Percentiles rank a stretch among this genome's conserved stretches.
Evolutionary conservation across 1,140 invertebrate species (phyloP).

Genomic region (Bombus consobrinus): DNA sequence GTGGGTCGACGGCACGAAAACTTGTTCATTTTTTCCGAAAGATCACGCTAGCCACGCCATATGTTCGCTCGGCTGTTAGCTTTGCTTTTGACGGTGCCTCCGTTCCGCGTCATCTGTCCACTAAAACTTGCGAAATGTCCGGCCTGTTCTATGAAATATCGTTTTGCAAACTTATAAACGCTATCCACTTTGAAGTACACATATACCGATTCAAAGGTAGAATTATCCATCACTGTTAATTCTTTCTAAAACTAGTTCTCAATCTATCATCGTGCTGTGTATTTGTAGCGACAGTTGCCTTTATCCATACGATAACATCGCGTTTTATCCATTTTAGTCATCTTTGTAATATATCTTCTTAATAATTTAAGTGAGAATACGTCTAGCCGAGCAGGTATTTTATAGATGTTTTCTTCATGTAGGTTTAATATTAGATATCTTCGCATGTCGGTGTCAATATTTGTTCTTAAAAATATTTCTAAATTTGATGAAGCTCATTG

Average conservation of each 20-base stretch:
- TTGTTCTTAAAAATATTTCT: no score
- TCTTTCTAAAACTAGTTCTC: neutral
- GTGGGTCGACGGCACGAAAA: slow-evolving; percentile 34
- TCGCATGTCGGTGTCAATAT: no score
- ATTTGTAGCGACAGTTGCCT: neutral
- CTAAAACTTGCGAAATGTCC: neutral
- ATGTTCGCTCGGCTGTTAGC: slow-evolving; percentile 13
- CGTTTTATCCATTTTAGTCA: neutral
- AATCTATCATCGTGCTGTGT: neutral
- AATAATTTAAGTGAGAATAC: neutral
- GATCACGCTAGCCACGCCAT: slow-evolving; percentile 23
- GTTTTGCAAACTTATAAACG: neutral
- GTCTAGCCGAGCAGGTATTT: neutral
- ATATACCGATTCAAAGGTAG: neutral
- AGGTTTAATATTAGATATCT: neutral
- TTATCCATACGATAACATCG: no score
- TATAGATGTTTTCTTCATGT: neutral
- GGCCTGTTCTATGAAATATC: neutral
- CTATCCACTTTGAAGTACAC: neutral
- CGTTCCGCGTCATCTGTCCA: slow-evolving; percentile 31
- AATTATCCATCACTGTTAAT: neutral
- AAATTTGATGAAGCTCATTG: no score
- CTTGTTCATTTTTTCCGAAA: slow-evolving; percentile 49
- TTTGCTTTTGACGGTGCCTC: slow-evolving; percentile 14
- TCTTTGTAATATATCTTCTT: neutral